These are phyloP conservation scores for Pseudobourletiella spinata DNA, from an alignment of 1,140 invertebrate genomes.

Conservation along the genomic window DNA sequence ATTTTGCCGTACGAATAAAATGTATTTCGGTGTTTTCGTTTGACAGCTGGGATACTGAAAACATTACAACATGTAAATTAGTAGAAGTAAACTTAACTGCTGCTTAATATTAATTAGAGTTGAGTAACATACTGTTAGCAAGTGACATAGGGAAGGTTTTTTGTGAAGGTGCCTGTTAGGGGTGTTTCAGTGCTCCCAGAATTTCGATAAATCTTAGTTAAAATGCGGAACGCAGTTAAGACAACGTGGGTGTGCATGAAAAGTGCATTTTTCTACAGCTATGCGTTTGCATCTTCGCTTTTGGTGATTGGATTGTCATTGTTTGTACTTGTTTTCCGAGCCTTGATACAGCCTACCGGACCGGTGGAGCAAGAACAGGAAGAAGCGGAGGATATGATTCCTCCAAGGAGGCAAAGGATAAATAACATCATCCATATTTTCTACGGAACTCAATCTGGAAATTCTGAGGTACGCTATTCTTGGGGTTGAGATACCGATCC, in stretches of 20 bases:
- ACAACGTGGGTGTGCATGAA: not conserved
- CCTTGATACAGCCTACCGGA: not conserved
- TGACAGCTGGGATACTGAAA: too few relatives aligned
- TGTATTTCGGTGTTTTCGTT: too few relatives aligned
- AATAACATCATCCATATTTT: constrained; percentile 39
- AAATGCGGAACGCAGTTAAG: constrained; percentile 7
- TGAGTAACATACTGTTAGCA: too few relatives aligned
- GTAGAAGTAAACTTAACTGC: too few relatives aligned
- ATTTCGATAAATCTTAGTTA: too few relatives aligned
- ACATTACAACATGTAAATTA: too few relatives aligned
- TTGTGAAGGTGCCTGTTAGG: too few relatives aligned
- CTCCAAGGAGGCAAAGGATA: constrained; percentile 3
- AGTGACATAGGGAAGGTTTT: too few relatives aligned
- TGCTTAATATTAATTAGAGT: too few relatives aligned
- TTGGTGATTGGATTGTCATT: constrained; percentile 18
- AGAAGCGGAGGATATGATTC: not conserved
- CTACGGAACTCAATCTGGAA: constrained; percentile 44
- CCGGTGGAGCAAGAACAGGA: not conserved
- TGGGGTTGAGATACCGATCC: not conserved
- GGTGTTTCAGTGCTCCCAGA: too few relatives aligned
- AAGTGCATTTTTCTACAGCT: constrained; percentile 12
- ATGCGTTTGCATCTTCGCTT: constrained; percentile 12
- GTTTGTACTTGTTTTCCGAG: constrained; percentile 11
- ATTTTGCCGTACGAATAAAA: too few relatives aligned
- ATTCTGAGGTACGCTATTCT: constrained; percentile 39